Percentiles rank a stretch among this genome's conserved stretches.
These are phyloP conservation scores for Meda fulgida DNA, from an alignment of 2,797 vertebrate species.

Conservation along the genomic window DNA sequence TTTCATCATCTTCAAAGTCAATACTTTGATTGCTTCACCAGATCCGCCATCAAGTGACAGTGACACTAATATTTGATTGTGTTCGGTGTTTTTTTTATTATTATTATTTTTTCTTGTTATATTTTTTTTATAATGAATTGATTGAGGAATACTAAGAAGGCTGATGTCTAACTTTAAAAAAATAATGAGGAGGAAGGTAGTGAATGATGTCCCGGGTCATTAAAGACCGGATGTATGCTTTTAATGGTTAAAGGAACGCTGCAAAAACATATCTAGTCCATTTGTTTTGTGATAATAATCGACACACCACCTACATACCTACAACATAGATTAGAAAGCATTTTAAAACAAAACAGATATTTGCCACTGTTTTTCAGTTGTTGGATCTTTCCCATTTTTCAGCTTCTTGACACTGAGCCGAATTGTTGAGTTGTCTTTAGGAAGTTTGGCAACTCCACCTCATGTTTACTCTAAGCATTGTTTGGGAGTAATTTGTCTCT, in stretches of 20 bases:
- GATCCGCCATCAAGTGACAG: no score
- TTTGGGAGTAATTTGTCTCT: constrained; percentile 3
- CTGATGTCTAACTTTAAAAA: no score
- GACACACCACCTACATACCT: neutral
- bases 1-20: no score
- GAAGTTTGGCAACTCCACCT: constrained; percentile 15
- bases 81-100: no score
- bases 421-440: neutral
- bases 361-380: neutral
- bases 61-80: no score
- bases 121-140: no score
- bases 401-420: neutral
- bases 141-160: no score
- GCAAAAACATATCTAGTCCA: neutral
- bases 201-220: no score
- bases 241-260: neutral
- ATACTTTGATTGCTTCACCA: no score
- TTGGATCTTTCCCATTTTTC: neutral
- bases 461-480: neutral
- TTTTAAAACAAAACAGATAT: neutral
- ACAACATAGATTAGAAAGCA: neutral
- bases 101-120: no score
- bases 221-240: no score
- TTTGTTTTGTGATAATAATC: neutral
- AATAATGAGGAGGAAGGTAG: no score